Percentiles rank a stretch among this genome's conserved stretches.
Conservation (phyloP, 2,113 vertebrate species). For the Nicator chloris region DNA sequence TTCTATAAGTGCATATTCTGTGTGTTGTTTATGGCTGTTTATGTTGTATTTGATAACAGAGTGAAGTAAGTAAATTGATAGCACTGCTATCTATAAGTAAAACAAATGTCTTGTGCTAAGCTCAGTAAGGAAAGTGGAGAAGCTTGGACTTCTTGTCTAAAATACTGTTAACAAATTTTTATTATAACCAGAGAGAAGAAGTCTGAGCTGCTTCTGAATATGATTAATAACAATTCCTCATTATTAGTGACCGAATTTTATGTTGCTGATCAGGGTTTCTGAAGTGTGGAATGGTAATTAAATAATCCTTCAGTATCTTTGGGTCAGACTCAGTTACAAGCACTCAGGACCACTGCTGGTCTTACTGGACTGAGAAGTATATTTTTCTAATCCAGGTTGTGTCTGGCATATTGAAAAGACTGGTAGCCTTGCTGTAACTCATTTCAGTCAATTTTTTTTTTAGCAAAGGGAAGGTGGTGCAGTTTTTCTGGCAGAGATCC, state of each 20-base stretch:
- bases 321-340: not conserved
- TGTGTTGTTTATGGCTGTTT: constrained; percentile 1
- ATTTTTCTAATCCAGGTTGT: not conserved
- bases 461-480: not conserved
- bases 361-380: not conserved
- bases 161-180: not conserved
- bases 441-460: not conserved
- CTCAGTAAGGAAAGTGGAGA: not conserved
- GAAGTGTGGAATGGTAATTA: not conserved
- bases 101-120: not conserved
- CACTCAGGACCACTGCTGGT: not conserved
- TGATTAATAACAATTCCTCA: not conserved
- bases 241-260: not conserved
- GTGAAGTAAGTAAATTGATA: not conserved
- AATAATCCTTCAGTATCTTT: not conserved
- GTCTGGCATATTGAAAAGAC: not conserved
- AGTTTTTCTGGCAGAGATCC: not conserved
- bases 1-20: not conserved
- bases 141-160: not conserved
- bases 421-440: not conserved
- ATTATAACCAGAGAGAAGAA: not conserved
- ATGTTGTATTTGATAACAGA: not conserved
- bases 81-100: not conserved
- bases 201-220: not conserved
- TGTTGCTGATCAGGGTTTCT: not conserved